phyloP scores from a whole-genome alignment of 64 coral and sea anemone genomes.

The Stichodactyla helianthus region DNA sequence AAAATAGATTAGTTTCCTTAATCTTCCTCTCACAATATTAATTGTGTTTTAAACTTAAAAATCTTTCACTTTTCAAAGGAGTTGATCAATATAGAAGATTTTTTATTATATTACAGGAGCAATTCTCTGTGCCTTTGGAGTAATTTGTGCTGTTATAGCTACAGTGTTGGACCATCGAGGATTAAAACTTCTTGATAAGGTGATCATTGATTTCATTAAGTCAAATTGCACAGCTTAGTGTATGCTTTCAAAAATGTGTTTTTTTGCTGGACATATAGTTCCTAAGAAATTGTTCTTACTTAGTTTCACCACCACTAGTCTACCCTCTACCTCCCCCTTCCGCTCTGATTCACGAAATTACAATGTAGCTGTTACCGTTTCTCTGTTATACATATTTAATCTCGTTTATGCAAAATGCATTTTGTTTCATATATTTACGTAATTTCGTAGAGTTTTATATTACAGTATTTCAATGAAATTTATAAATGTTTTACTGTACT shows the following conservation, averaged over 20 bases:
- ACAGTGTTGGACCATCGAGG: slow-evolving; percentile 57
- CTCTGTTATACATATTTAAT: too few relatives aligned
- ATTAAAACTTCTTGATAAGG: slow-evolving; percentile 61
- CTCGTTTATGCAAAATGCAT: too few relatives aligned
- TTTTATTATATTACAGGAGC: slow-evolving; percentile 37
- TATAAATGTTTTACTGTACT: neutral
- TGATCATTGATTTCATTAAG: neutral
- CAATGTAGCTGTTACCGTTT: too few relatives aligned
- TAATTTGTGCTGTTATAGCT: slow-evolving; percentile 42
- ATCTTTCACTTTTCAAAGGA: too few relatives aligned
- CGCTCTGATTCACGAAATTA: too few relatives aligned
- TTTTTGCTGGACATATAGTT: too few relatives aligned
- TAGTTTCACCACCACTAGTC: too few relatives aligned
- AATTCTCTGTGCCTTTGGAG: slow-evolving; percentile 69
- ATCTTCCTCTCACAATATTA: neutral
- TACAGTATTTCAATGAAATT: neutral
- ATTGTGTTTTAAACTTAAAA: neutral
- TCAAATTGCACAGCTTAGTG: neutral
- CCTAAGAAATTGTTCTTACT: too few relatives aligned
- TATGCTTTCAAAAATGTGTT: neutral
- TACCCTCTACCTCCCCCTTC: too few relatives aligned
- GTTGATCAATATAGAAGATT: neutral
- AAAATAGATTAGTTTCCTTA: neutral
- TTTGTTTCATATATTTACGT: too few relatives aligned
- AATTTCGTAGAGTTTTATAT: too few relatives aligned